Percentiles rank a stretch among this genome's conserved stretches.
Evolutionary conservation across 2,113 vertebrate species (phyloP).

Genomic region (Tragelaphus scriptus): DNA sequence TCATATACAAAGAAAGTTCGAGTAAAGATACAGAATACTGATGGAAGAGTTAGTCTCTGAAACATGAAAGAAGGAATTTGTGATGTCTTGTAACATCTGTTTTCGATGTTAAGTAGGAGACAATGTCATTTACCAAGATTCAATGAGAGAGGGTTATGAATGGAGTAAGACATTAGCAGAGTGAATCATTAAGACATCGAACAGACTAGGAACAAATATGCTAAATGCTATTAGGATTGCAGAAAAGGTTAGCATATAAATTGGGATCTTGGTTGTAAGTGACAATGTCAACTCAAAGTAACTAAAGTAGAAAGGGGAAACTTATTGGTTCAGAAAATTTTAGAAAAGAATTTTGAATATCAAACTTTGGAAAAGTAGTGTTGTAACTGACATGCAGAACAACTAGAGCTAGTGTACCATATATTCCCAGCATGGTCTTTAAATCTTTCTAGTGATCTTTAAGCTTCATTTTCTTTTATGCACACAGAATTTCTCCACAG

Average conservation of each 20-base stretch:
- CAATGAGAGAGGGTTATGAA: neutral
- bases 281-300: neutral
- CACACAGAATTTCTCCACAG: neutral
- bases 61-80: neutral
- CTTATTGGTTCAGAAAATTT: neutral
- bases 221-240: neutral
- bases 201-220: neutral
- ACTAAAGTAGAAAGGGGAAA: neutral
- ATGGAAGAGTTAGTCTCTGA: neutral
- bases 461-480: conserved; percentile 34
- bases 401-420: neutral
- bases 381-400: neutral
- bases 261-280: neutral
- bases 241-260: neutral
- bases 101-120: conserved; percentile 7
- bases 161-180: neutral
- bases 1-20: neutral
- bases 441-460: neutral
- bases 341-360: neutral
- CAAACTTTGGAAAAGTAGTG: neutral
- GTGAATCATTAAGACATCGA: neutral
- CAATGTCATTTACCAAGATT: neutral
- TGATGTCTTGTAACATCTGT: neutral
- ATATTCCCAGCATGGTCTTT: neutral
- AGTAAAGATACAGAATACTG: neutral